Evolutionary conservation across 2,113 vertebrate genomes (phyloP).

Genomic region (Microcebus ravelobensis): DNA sequence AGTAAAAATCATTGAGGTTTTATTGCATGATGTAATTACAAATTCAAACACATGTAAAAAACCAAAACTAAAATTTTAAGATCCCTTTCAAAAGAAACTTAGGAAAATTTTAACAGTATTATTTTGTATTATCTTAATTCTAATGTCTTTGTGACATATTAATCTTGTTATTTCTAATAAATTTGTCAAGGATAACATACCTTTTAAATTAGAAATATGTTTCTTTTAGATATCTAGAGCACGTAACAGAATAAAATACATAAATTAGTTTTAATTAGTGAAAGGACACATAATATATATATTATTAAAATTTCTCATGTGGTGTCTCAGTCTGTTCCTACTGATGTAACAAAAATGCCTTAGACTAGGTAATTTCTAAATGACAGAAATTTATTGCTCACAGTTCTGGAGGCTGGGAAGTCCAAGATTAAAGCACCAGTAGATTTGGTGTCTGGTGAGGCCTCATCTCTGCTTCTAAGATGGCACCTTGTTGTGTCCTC

Average conservation of each 20-base stretch:
- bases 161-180: slow-evolving; percentile 20
- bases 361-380: not conserved
- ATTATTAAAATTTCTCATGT: slow-evolving; percentile 32
- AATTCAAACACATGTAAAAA: slow-evolving; percentile 4
- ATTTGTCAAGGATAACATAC: slow-evolving; percentile 8
- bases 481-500: not conserved
- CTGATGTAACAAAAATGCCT: not conserved
- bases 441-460: not conserved
- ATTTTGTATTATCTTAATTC: not conserved
- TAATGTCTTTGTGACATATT: not conserved
- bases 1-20: slow-evolving; percentile 37
- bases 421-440: not conserved
- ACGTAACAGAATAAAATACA: slow-evolving; percentile 2
- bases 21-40: not conserved
- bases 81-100: slow-evolving; percentile 7
- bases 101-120: not conserved
- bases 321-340: not conserved
- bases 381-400: not conserved
- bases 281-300: not conserved
- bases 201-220: slow-evolving; percentile 27
- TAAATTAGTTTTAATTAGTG: slow-evolving; percentile 40
- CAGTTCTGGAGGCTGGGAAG: not conserved
- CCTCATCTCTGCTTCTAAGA: not conserved
- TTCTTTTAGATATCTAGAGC: slow-evolving; percentile 28
- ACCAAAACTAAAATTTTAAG: slow-evolving; percentile 39